Evolutionary conservation across 1,140 invertebrate genomes (phyloP).

Genomic region (Caenorhabditis brenneri): DNA sequence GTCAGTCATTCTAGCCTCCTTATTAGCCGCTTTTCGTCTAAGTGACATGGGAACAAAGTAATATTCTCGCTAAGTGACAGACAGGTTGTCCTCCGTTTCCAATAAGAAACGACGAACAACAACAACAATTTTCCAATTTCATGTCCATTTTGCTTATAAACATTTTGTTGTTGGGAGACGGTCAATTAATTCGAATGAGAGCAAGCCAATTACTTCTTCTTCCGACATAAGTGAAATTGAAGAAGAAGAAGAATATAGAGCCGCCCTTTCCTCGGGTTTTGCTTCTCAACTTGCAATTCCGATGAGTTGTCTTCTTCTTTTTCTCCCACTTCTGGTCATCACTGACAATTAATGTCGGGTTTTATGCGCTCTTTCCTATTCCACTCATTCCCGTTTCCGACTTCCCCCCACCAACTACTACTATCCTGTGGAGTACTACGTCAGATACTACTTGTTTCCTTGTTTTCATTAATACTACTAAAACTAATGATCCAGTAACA

Average conservation of each 20-base stretch:
- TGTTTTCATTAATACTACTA: too few relatives aligned
- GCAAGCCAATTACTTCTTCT: slow-evolving; percentile 21
- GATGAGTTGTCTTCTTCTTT: not conserved
- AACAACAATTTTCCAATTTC: slow-evolving; percentile 41
- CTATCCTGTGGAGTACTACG: too few relatives aligned
- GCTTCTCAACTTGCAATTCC: slow-evolving; percentile 34
- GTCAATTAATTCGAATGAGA: slow-evolving; percentile 42
- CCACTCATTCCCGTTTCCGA: slow-evolving; percentile 25
- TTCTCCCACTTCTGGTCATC: slow-evolving; percentile 12
- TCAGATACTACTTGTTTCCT: too few relatives aligned
- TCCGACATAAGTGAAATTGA: too few relatives aligned
- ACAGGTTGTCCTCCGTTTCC: slow-evolving; percentile 24
- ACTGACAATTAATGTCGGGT: slow-evolving; percentile 42
- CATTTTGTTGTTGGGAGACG: slow-evolving; percentile 12
- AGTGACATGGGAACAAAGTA: not conserved
- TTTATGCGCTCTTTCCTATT: slow-evolving; percentile 42
- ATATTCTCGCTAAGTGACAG: not conserved
- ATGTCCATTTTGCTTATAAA: slow-evolving; percentile 33
- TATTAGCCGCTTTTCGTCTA: not conserved
- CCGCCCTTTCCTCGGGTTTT: not conserved
- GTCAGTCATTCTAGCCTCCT: not conserved
- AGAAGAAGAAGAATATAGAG: not conserved
- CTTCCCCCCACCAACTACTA: not conserved
- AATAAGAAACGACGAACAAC: not conserved
- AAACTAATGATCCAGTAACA: too few relatives aligned